Evolutionary conservation across 2,888 invertebrate genomes (phyloP), one percentile per base, ranked within the genome.

Genomic region (Amitus sp.): DNA sequence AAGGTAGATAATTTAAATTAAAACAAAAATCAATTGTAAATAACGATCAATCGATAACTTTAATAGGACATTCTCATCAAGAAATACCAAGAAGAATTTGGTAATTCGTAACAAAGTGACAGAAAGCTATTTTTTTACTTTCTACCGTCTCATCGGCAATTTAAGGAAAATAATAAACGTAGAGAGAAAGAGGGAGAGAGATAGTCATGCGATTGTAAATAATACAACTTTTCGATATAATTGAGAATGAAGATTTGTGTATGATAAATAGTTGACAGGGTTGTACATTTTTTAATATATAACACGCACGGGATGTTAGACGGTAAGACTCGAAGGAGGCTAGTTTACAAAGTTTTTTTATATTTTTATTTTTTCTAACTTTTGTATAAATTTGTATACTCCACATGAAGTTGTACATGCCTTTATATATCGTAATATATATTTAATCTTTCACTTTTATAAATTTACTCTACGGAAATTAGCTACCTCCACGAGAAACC

Each of bases 401-500:
- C 63, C 56, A 55, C 59, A 46, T 56, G 12, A 46, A 48, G 63
- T 60, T 64, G 63, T 64, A 64, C 50, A 64, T 64, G 59, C 59
- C 63, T 64, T 64, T 60, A 63, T 54, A 64, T 64, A 64, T 59
- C 39, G 47, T 62, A 37, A 30, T 30, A 62, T 52, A 49, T 60
- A 64, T 64, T 64, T 64, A 64, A 64, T 60, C 59, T 64, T 64
- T 64, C 64, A 64, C 64, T 64, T 64, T 64, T 64, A 64, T 64
- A 64, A 53, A 57, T 62, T 61, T 56, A 62, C 51, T 55, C 61
- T 60, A 65, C 43, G 51, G 48, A 54, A 54, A 54, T 39, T 52
- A 67, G 61, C 64, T 64, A 60, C 58, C 52, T 62, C 57, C 58
- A 34, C 39, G 27, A 28, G 43, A 34, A 23, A 51, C 59, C 59